Conservation (phyloP, 2,888 invertebrate genomes). For the Ligdia adustata region DNA sequence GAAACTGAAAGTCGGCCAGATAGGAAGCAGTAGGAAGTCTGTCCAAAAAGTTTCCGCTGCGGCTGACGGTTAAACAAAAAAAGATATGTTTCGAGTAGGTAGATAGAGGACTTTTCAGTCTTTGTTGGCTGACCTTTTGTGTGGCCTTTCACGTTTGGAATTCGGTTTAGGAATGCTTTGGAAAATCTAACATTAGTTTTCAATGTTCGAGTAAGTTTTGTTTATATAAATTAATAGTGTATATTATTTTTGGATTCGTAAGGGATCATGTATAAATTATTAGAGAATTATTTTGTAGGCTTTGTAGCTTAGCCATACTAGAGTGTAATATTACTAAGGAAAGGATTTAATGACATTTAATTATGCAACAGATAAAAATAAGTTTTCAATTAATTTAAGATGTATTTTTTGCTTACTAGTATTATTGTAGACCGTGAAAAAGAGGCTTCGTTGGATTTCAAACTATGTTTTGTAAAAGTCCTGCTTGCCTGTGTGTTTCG, state of each 20-base stretch:
- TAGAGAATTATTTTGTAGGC: neutral
- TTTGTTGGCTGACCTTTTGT: slow-evolving; percentile 47
- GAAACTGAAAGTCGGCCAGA: slow-evolving; percentile 59
- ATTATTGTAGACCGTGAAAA: no score
- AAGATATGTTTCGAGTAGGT: slow-evolving; percentile 26
- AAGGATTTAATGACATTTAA: no score
- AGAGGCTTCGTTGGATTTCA: no score
- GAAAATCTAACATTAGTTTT: neutral
- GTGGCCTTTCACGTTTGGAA: slow-evolving; percentile 26
- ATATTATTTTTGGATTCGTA: no score
- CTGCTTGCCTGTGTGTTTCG: no score
- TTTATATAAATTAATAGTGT: no score
- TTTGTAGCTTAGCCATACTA: neutral
- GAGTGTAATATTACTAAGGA: neutral
- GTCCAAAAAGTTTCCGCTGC: slow-evolving; percentile 53
- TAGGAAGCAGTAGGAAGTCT: no score
- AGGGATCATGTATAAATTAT: no score
- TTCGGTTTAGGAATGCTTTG: neutral
- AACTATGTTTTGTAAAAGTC: no score
- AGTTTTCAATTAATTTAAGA: no score
- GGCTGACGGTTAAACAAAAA: slow-evolving; percentile 44
- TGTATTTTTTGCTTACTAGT: no score
- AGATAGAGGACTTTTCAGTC: slow-evolving; percentile 32
- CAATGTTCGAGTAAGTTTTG: neutral
- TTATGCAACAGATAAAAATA: no score